These are phyloP conservation scores for Daboia siamensis DNA, from an alignment of 2,113 vertebrate species.

Conservation along the genomic window DNA sequence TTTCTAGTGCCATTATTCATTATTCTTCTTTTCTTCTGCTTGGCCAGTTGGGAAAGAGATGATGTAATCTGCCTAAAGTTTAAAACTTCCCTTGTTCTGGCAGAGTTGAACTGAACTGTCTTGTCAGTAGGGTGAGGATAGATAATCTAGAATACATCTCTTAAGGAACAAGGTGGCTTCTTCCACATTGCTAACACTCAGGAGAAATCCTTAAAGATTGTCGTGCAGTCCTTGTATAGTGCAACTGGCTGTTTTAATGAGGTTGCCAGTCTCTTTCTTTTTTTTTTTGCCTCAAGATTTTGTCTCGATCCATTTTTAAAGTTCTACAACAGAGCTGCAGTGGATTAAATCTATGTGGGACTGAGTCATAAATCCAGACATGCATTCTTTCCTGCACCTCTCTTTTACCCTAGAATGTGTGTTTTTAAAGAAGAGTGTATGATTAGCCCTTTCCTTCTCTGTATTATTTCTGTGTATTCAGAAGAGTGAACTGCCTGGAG, in stretches of 20 bases:
- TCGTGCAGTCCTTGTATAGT: neutral
- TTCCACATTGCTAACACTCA: conserved; percentile 29
- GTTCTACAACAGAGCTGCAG: neutral
- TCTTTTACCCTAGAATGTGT: conserved; percentile 8
- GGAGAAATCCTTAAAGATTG: conserved; percentile 18
- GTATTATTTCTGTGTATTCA: neutral
- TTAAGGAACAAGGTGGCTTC: neutral
- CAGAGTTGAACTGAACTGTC: conserved; percentile 29
- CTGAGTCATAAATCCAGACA: neutral
- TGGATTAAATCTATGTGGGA: conserved; percentile 10
- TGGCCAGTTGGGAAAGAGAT: conserved; percentile 4
- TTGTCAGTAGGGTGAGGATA: neutral
- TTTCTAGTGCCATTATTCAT: conserved; percentile 66
- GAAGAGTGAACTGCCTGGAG: neutral
- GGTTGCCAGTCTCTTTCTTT: neutral
- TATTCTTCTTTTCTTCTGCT: conserved; percentile 59
- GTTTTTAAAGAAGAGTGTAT: neutral
- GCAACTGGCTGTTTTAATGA: neutral
- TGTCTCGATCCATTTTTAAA: neutral
- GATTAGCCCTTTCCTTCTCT: conserved; percentile 4
- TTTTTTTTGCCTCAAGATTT: neutral
- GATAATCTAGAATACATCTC: conserved; percentile 3
- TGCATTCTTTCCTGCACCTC: conserved; percentile 13
- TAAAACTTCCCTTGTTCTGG: conserved; percentile 51
- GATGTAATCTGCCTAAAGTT: conserved; percentile 35